A percentile compares a stretch with the other conserved stretches of the same genome.
Evolutionary conservation across 2,797 vertebrate species (phyloP).

Genomic region (Adrianichthys oophorus): DNA sequence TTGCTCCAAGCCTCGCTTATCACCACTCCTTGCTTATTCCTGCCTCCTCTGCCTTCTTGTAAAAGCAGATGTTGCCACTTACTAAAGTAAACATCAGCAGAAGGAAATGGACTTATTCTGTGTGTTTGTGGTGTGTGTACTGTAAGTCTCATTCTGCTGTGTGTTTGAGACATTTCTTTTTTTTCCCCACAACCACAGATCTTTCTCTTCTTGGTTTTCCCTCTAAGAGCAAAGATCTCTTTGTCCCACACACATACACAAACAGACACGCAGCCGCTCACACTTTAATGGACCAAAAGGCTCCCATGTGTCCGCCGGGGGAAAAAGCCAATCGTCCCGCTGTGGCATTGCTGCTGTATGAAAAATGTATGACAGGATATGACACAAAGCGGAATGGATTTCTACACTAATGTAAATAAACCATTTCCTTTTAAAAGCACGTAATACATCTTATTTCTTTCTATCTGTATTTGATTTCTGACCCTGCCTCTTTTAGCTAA

Average conservation of each 20-base stretch:
- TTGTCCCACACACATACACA: slow-evolving; percentile 17
- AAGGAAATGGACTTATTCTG: slow-evolving; percentile 62
- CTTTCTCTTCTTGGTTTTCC: slow-evolving; percentile 24
- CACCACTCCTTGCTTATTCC: slow-evolving; percentile 29
- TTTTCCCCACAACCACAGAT: slow-evolving; percentile 30
- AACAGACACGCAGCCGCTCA: slow-evolving; percentile 9
- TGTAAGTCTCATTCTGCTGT: slow-evolving; percentile 12
- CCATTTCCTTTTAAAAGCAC: slow-evolving; percentile 60
- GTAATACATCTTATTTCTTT: slow-evolving; percentile 19
- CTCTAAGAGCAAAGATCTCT: slow-evolving; percentile 54
- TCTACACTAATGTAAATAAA: slow-evolving; percentile 67
- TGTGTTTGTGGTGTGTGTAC: slow-evolving; percentile 21
- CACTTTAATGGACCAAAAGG: slow-evolving; percentile 65
- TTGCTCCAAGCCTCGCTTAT: slow-evolving; percentile 45
- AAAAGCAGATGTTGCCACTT: slow-evolving; percentile 49
- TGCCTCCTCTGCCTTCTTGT: slow-evolving; percentile 27
- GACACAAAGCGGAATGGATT: slow-evolving; percentile 66
- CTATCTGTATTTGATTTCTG: too few relatives aligned
- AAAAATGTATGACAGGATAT: slow-evolving; percentile 79
- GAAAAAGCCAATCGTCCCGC: slow-evolving; percentile 41
- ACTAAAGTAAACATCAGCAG: slow-evolving; percentile 63
- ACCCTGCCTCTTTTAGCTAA: slow-evolving; percentile 18
- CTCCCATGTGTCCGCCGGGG: slow-evolving; percentile 48
- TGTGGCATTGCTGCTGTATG: slow-evolving; percentile 59
- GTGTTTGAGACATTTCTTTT: slow-evolving; percentile 6